Conservation (phyloP, 2,797 vertebrate species). For the Peromyscus aztecus region DNA sequence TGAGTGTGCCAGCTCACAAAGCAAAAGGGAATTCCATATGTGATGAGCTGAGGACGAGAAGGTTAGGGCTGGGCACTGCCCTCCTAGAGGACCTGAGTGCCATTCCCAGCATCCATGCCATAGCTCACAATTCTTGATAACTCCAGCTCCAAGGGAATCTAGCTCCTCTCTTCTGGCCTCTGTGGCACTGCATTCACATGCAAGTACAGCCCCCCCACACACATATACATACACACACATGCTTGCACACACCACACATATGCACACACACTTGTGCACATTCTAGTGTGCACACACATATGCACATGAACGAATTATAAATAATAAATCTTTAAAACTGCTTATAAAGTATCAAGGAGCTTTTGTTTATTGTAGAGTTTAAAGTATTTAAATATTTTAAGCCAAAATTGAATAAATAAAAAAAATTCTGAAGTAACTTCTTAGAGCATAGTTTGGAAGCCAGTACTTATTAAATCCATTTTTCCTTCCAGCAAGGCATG, state of each 20-base stretch:
- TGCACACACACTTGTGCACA: no score
- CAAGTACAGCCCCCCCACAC: not conserved
- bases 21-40: not conserved
- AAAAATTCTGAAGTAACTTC: not conserved
- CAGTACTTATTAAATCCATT: not conserved
- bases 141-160: not conserved
- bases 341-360: not conserved
- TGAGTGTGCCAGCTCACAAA: not conserved
- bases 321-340: not conserved
- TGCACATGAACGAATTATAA: not conserved
- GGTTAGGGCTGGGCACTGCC: not conserved
- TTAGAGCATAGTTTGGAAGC: not conserved
- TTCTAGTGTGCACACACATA: not conserved
- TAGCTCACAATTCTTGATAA: not conserved
- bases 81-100: not conserved
- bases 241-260: no score
- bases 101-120: not conserved
- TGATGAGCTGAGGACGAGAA: no score
- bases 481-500: not conserved
- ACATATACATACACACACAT: not conserved
- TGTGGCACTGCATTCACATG: not conserved
- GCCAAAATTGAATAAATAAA: conserved; percentile 16
- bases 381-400: not conserved
- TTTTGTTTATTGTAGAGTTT: not conserved
- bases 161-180: not conserved